phyloP scores from a whole-genome alignment of 2,113 vertebrate species.

The Zingel zingel region DNA sequence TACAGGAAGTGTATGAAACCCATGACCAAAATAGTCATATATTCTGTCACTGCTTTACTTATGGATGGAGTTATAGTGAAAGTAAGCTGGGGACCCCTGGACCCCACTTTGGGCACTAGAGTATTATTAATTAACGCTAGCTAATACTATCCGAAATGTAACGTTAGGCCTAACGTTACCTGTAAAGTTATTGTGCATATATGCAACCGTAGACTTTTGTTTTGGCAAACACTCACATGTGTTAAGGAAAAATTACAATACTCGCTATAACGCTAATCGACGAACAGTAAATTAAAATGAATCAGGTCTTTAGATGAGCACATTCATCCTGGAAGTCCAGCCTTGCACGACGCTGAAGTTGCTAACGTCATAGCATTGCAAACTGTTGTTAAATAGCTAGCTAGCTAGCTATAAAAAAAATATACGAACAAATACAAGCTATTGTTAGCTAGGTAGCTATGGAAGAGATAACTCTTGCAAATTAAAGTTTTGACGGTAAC shows the following conservation, averaged over 20 bases:
- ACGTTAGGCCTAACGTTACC: not conserved
- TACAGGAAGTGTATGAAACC: too few species aligned
- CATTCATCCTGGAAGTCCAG: not conserved
- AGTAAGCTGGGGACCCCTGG: too few species aligned
- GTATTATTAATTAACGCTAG: too few species aligned
- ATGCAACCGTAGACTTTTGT: not conserved
- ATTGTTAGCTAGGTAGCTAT: too few species aligned
- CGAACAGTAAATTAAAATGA: not conserved
- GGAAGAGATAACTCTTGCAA: not conserved
- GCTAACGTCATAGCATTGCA: not conserved
- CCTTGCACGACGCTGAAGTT: not conserved
- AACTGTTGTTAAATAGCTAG: not conserved
- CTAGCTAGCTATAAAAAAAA: too few species aligned
- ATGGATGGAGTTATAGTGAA: too few species aligned
- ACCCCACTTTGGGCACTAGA: too few species aligned
- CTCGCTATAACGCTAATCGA: not conserved
- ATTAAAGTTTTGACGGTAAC: not conserved
- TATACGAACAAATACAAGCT: rapidly evolving
- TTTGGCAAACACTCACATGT: not conserved
- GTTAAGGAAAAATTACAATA: not conserved
- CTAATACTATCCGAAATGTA: not conserved
- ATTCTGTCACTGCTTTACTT: too few species aligned
- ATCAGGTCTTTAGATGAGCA: too few species aligned
- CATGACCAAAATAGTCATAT: too few species aligned
- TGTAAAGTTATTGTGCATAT: not conserved